Percentiles rank a stretch among this genome's conserved stretches.
These are phyloP conservation scores for Catharus fuscescens DNA, from an alignment of 2,113 vertebrate species.

Conservation along the genomic window DNA sequence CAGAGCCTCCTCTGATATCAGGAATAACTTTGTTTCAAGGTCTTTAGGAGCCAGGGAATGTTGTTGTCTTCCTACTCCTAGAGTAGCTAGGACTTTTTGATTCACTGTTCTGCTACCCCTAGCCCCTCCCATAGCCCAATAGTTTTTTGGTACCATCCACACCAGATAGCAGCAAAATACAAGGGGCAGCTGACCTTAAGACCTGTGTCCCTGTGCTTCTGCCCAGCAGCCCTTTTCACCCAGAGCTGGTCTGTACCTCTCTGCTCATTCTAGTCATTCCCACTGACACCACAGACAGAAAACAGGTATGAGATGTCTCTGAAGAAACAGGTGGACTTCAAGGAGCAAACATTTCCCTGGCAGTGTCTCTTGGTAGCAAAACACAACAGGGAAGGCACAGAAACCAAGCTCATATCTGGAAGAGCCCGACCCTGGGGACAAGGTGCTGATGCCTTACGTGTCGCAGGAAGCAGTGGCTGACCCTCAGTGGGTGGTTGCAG, in stretches of 20 bases:
- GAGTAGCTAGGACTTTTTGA: not conserved
- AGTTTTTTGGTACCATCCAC: not conserved
- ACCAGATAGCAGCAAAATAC: not conserved
- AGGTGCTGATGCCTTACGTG: slow-evolving; percentile 79
- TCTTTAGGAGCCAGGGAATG: not conserved
- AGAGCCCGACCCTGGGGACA: fast-evolving
- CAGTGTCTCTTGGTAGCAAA: not conserved
- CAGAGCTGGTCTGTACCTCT: not conserved
- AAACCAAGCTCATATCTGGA: fast-evolving
- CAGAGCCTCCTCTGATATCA: not conserved
- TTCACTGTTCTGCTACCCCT: not conserved
- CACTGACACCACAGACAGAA: not conserved
- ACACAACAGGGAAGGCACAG: not conserved
- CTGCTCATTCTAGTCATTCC: not conserved
- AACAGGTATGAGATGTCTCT: not conserved
- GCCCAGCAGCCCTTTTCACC: not conserved
- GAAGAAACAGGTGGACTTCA: not conserved
- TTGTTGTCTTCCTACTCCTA: not conserved
- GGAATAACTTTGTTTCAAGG: not conserved
- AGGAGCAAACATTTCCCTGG: not conserved
- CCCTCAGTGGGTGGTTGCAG: slow-evolving; percentile 88
- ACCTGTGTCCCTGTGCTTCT: not conserved
- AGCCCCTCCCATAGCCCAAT: fast-evolving
- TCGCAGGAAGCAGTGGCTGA: slow-evolving; percentile 92
- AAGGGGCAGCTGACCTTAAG: not conserved